Percentiles rank a stretch among this genome's conserved stretches.
Evolutionary conservation across 2,113 vertebrate species (phyloP).

Genomic region (Stictonetta naevosa): DNA sequence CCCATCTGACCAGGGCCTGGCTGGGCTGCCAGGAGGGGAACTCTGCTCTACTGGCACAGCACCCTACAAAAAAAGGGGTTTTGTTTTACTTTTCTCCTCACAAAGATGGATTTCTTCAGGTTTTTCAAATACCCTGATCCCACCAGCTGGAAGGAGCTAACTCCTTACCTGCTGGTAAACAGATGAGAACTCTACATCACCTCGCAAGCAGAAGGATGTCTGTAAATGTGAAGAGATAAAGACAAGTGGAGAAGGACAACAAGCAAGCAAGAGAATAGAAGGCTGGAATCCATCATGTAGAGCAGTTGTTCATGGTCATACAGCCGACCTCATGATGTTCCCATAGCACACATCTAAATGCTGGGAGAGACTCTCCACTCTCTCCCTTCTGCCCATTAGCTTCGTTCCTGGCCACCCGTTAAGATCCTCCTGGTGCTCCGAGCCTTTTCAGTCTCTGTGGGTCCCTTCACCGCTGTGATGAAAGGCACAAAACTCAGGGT

Average conservation of each 20-base stretch:
- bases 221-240: background rate
- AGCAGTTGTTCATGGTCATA: fast-evolving
- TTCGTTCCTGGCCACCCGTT: background rate
- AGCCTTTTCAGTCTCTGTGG: background rate
- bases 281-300: fast-evolving
- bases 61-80: background rate
- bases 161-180: background rate
- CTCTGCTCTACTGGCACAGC: fast-evolving
- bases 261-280: background rate
- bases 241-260: fast-evolving
- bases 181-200: background rate
- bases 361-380: background rate
- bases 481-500: conserved; percentile 49
- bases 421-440: background rate
- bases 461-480: conserved; percentile 16
- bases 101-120: background rate
- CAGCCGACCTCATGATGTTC: background rate
- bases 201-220: background rate
- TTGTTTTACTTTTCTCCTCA: background rate
- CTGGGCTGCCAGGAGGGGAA: background rate
- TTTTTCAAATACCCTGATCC: background rate
- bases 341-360: background rate
- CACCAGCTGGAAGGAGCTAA: background rate
- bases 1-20: background rate
- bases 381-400: background rate